These are phyloP conservation scores for Ophioninae sp. DNA, from an alignment of 2,888 invertebrate genomes.

Conservation along the genomic window DNA sequence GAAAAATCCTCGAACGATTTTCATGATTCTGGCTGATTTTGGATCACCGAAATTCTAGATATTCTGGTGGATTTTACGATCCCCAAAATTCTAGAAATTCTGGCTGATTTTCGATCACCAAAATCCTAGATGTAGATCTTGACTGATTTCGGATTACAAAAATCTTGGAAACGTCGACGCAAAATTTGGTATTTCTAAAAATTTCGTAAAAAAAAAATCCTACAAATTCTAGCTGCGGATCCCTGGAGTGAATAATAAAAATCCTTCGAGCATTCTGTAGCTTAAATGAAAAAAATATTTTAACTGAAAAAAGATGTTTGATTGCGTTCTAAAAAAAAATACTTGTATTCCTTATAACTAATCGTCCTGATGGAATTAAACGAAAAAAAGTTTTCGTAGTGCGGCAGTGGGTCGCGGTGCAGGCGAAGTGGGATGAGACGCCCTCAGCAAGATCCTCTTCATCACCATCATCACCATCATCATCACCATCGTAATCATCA, in stretches of 20 bases:
- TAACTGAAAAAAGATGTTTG: slow-evolving; percentile 52
- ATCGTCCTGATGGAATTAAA: slow-evolving; percentile 57
- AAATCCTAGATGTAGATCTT: too few species aligned
- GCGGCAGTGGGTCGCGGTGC: slow-evolving; percentile 81
- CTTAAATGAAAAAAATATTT: slow-evolving; percentile 8
- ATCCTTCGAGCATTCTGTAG: not conserved
- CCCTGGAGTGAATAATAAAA: slow-evolving; percentile 2
- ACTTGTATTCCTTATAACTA: slow-evolving; percentile 44
- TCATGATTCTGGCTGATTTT: too few species aligned
- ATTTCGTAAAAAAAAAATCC: too few species aligned
- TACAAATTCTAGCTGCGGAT: too few species aligned
- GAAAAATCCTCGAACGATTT: too few species aligned
- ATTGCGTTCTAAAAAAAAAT: slow-evolving; percentile 17
- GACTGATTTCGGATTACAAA: too few species aligned
- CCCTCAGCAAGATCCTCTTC: slow-evolving; percentile 78
- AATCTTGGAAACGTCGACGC: too few species aligned
- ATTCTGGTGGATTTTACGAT: too few species aligned
- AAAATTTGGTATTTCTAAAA: too few species aligned
- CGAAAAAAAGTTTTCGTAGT: slow-evolving; percentile 70
- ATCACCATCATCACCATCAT: slow-evolving; percentile 65
- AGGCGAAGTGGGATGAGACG: slow-evolving; percentile 81
- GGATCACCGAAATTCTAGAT: too few species aligned
- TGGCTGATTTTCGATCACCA: too few species aligned
- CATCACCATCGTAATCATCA: slow-evolving; percentile 66
- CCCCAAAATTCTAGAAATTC: too few species aligned